Evolutionary conservation across 1,140 invertebrate genomes (phyloP), one percentile per base, ranked within the genome.

Genomic region (Saxidomus purpurata): DNA sequence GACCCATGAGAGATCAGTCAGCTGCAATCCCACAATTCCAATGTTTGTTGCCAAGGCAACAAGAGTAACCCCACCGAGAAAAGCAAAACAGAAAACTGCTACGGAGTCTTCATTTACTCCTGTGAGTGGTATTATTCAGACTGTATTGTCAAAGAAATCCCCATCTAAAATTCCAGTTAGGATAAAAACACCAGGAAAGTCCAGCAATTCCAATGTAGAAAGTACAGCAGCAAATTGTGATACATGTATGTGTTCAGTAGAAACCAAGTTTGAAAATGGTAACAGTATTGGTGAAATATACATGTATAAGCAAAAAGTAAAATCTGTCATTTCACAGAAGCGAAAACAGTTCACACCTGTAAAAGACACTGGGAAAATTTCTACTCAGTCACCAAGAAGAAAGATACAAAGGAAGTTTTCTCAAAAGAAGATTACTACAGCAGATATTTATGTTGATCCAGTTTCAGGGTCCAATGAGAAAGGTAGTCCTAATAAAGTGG

Each of bases 371-470:
- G 69, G 83, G 34, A 47, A 52, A 38, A 3, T n/a, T 15, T 31
- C 9, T 22, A 22, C 28, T 40, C 9, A 79, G 6, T 87, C 85
- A 36, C 71, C 85, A 4, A 4, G 22, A 25, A 40, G 85, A 77
- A 87, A 87, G 59, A 34, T 59, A 11, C 25, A 40, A 19, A 87
- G 85, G 49, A 67, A 76, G 55, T 81, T 88, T 61, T 86, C 86
- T 19, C 79, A 79, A 52, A 81, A 81, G 22, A 76, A 79, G 43
- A 67, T 77, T 61, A 15, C 36, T 67, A 17, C 47, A 25, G 38
- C 69, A 40, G 71, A 90, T 38, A 79, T 91, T 36, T 89, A 87
- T 89, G 49, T 89, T 55, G 80, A 83, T 83, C 49, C 87, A 40
- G 74, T 69, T 15, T 22, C 31, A 2, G 3, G n/a, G 13, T 22